Percentiles rank a stretch among this genome's conserved stretches.
Evolutionary conservation across 2,888 invertebrate genomes (phyloP).

Genomic region (Calliopum simillimum): DNA sequence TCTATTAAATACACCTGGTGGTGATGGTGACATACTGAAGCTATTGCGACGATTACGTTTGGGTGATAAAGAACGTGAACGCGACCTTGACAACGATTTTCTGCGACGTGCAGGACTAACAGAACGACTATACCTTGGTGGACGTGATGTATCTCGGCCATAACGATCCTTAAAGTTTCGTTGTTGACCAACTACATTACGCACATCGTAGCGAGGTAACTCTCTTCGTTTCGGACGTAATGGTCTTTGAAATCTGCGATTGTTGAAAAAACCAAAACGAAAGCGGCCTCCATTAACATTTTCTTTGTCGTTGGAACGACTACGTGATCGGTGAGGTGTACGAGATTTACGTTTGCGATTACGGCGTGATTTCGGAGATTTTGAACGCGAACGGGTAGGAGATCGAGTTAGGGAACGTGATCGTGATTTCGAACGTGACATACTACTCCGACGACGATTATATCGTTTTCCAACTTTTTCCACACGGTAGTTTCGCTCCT

Average conservation of each 20-base stretch:
- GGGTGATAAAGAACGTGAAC: constrained; percentile 46
- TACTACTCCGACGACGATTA: constrained; percentile 28
- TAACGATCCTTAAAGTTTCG: constrained; percentile 77
- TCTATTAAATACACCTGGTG: constrained; percentile 44
- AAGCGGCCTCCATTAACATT: constrained; percentile 43
- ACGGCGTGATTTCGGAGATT: constrained; percentile 34
- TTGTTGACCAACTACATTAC: constrained; percentile 77
- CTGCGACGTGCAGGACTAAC: constrained; percentile 49
- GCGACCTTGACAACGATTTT: constrained; percentile 50
- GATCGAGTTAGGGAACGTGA: constrained; percentile 49
- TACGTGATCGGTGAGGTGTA: constrained; percentile 40
- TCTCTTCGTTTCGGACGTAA: constrained; percentile 76
- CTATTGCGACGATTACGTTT: constrained; percentile 52
- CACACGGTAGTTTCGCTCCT: constrained; percentile 82
- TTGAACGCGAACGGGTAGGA: constrained; percentile 34
- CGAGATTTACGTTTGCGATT: constrained; percentile 38
- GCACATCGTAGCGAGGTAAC: constrained; percentile 84
- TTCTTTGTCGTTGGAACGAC: constrained; percentile 63
- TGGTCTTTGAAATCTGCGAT: constrained; percentile 37
- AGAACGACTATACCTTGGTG: constrained; percentile 59
- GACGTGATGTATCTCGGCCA: constrained; percentile 76
- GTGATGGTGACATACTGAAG: constrained; percentile 64
- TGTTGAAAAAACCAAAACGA: constrained; percentile 46
- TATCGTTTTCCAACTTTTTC: constrained; percentile 69
- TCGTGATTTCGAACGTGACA: constrained; percentile 40